Evolutionary conservation across 2,888 invertebrate genomes (phyloP).

Genomic region (Drosophila fulvimacula): DNA sequence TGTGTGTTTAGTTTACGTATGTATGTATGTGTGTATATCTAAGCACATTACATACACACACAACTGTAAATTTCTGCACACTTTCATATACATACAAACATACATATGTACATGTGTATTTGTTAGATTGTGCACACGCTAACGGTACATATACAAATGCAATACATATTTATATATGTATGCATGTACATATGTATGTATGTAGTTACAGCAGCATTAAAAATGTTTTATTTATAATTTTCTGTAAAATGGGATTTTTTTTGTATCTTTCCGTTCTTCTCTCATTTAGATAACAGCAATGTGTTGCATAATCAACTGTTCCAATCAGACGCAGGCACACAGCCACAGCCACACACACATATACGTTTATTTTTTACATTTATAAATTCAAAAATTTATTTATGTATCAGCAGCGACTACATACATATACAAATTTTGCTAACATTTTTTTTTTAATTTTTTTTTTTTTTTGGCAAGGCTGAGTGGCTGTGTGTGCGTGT

Average conservation of each 20-base stretch:
- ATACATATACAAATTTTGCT: conserved; percentile 9
- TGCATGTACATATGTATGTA: conserved; percentile 6
- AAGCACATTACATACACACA: not conserved
- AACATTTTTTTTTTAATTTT: conserved; percentile 4
- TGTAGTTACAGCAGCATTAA: conserved; percentile 19
- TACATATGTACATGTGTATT: not conserved
- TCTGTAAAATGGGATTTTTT: conserved; percentile 17
- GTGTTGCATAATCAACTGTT: conserved; percentile 31
- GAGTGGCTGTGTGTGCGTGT: not conserved
- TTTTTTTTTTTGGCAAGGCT: conserved; percentile 5
- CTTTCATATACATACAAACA: conserved; percentile 11
- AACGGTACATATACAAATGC: conserved; percentile 11
- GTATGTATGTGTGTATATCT: not conserved
- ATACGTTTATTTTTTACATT: conserved; percentile 12
- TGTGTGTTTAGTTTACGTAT: not conserved
- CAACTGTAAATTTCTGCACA: conserved; percentile 5
- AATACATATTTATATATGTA: conserved; percentile 25
- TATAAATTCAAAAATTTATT: conserved; percentile 33
- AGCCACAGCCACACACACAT: not conserved
- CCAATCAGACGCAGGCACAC: not conserved
- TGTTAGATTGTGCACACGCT: not conserved
- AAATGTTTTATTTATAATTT: conserved; percentile 34
- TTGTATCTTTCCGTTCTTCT: conserved; percentile 1
- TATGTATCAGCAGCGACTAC: conserved; percentile 30
- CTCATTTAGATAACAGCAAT: conserved; percentile 26